A percentile compares a stretch with the other conserved stretches of the same genome.
Evolutionary conservation across 2,113 vertebrate genomes (phyloP).

Genomic region (Columbina picui): DNA sequence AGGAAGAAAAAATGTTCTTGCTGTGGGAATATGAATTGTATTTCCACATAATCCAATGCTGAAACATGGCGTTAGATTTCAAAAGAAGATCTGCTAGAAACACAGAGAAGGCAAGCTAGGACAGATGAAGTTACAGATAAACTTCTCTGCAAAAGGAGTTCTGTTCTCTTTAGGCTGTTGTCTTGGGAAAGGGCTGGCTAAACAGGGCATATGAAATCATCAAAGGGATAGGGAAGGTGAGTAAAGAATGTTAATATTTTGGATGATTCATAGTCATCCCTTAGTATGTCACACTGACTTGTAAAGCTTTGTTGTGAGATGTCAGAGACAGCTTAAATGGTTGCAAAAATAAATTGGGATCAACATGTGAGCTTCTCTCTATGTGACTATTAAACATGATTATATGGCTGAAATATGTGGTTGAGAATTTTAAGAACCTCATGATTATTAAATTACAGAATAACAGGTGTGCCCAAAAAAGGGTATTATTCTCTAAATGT

Average conservation of each 20-base stretch:
- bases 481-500: neutral
- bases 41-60: neutral
- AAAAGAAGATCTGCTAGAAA: neutral
- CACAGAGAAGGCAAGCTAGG: neutral
- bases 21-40: neutral
- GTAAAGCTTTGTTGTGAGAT: neutral
- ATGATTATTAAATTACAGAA: neutral
- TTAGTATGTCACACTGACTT: neutral
- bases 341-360: neutral
- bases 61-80: neutral
- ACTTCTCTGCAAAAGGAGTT: neutral
- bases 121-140: neutral
- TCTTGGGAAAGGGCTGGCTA: neutral
- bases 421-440: neutral
- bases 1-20: neutral
- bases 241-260: neutral
- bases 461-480: neutral
- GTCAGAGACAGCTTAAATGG: neutral
- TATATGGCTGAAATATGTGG: neutral
- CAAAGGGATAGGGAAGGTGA: neutral
- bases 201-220: neutral
- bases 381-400: neutral
- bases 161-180: neutral
- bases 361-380: neutral
- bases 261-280: conserved; percentile 43